Percentiles rank a stretch among this genome's conserved stretches.
These are phyloP conservation scores for Argynnis bischoffii DNA, from an alignment of 2,888 invertebrate genomes.

Conservation along the genomic window DNA sequence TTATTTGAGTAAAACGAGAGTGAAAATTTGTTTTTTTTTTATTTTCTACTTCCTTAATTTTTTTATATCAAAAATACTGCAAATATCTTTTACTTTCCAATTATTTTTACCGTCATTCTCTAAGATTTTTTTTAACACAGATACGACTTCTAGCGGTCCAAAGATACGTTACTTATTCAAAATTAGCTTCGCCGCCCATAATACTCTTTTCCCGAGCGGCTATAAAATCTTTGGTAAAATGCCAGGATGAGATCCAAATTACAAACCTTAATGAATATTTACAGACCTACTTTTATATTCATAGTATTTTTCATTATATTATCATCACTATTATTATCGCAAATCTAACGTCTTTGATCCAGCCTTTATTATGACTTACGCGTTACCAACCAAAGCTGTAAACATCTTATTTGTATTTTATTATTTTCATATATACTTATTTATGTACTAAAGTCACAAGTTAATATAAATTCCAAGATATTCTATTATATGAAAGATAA, in stretches of 20 bases:
- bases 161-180: constrained; percentile 32
- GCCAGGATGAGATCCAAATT: constrained; percentile 35
- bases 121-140: constrained; percentile 13
- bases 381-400: constrained; percentile 1
- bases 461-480: too few relatives aligned
- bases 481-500: too few relatives aligned
- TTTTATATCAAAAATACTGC: not conserved
- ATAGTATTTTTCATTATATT: constrained; percentile 33
- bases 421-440: not conserved
- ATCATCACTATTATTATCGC: constrained; percentile 15
- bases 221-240: constrained; percentile 36
- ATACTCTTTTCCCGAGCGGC: constrained; percentile 29
- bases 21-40: too few relatives aligned
- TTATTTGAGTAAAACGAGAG: too few relatives aligned
- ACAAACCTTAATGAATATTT: constrained; percentile 37
- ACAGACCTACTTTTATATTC: constrained; percentile 31
- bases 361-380: not conserved
- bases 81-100: not conserved
- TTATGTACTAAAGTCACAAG: too few relatives aligned
- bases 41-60: too few relatives aligned
- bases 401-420: constrained; percentile 9
- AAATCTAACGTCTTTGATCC: not conserved
- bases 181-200: constrained; percentile 26
- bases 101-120: constrained; percentile 12
- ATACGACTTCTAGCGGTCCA: constrained; percentile 22